Conservation (phyloP, 1,140 invertebrate species). For the Zaprionus ornatus region DNA sequence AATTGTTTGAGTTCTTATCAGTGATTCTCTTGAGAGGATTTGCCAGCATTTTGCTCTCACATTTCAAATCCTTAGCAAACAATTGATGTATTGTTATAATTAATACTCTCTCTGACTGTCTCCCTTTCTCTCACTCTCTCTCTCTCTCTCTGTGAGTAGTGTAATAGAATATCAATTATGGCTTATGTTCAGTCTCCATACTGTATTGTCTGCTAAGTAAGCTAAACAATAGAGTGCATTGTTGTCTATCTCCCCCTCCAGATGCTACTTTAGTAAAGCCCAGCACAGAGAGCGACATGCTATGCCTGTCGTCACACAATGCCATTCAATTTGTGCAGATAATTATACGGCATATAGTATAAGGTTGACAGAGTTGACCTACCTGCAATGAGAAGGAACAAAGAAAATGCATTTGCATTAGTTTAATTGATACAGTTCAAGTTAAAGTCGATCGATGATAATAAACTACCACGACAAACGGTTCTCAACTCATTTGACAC, state of each 20-base stretch:
- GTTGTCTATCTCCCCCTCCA: background rate
- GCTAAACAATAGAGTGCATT: conserved; percentile 32
- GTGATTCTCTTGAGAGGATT: background rate
- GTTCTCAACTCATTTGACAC: background rate
- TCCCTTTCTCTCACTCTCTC: background rate
- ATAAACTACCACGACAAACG: background rate
- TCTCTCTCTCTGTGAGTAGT: background rate
- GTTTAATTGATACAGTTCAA: conserved; percentile 2
- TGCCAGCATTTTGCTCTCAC: background rate
- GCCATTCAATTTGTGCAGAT: conserved; percentile 31
- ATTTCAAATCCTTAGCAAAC: conserved; percentile 7
- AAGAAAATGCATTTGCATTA: conserved; percentile 10
- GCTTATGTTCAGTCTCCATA: background rate
- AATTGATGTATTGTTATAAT: conserved; percentile 32
- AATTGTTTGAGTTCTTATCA: conserved; percentile 5
- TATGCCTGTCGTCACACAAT: conserved; percentile 23
- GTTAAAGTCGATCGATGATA: background rate
- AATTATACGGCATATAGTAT: conserved; percentile 11
- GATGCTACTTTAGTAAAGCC: conserved; percentile 7
- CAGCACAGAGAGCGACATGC: conserved; percentile 17
- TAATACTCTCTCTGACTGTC: conserved; percentile 11
- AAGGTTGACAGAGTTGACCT: conserved; percentile 14
- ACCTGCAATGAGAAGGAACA: conserved; percentile 31
- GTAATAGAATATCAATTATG: conserved; percentile 37
- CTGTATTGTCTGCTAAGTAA: conserved; percentile 23